These are phyloP conservation scores for Halocynthia roretzi DNA, from an alignment of 23 tunicate genomes.

Conservation along the genomic window DNA sequence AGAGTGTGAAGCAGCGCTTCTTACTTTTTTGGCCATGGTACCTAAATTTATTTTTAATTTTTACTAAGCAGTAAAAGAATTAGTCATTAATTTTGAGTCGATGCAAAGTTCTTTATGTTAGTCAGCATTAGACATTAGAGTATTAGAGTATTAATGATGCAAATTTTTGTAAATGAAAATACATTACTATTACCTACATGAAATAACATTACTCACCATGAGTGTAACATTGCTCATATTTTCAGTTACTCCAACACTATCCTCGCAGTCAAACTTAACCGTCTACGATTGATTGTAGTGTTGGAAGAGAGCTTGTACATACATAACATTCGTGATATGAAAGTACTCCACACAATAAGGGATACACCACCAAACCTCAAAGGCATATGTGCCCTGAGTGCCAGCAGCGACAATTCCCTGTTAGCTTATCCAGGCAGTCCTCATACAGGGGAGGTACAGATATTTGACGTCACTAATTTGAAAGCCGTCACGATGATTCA, in stretches of 20 bases:
- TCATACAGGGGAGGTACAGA: slow-evolving; percentile 67
- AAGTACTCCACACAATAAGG: slow-evolving; percentile 64
- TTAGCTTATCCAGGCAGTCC: slow-evolving; percentile 67
- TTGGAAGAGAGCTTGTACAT: slow-evolving; percentile 66
- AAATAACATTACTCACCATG: too few species aligned
- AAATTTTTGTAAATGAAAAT: too few species aligned
- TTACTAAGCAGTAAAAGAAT: too few species aligned
- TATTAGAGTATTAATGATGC: too few species aligned
- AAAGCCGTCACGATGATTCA: slow-evolving; percentile 69
- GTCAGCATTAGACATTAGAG: too few species aligned
- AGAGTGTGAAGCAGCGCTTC: too few species aligned
- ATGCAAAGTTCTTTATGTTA: too few species aligned
- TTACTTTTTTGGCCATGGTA: too few species aligned
- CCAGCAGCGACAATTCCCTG: slow-evolving; percentile 37
- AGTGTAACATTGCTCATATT: neutral
- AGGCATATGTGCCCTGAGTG: slow-evolving; percentile 69
- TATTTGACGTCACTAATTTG: slow-evolving; percentile 59
- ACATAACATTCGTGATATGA: slow-evolving; percentile 64
- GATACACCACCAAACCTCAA: slow-evolving; percentile 71
- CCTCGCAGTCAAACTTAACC: slow-evolving; percentile 74
- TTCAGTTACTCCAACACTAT: slow-evolving; percentile 62
- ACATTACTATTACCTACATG: too few species aligned
- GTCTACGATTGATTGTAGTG: slow-evolving; percentile 54
- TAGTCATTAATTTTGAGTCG: too few species aligned
- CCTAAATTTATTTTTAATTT: too few species aligned